Conservation (phyloP, 2,113 vertebrate genomes). For the Bujurquina vittata region DNA sequence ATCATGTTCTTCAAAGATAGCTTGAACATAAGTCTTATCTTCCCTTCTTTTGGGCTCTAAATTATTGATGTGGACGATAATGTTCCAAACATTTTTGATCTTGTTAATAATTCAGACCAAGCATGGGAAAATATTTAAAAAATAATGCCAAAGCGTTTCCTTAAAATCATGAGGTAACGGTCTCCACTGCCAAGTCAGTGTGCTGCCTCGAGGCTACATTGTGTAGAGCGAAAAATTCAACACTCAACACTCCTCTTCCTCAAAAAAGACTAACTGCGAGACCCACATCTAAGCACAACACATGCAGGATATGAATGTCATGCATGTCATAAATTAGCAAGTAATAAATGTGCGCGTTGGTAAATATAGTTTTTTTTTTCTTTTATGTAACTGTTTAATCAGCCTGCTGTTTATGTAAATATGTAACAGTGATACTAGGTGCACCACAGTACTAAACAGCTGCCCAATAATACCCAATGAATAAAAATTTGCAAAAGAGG, state of each 20-base stretch:
- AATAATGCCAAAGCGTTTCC: not conserved
- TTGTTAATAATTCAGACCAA: not conserved
- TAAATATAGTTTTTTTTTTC: not conserved
- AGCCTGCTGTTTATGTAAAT: not conserved
- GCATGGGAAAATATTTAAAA: not conserved
- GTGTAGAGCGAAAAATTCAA: not conserved
- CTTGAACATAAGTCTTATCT: not conserved
- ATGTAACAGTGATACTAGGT: not conserved
- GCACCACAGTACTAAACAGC: not conserved
- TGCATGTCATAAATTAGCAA: fast-evolving
- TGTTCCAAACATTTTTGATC: constrained; percentile 1
- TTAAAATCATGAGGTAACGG: not conserved
- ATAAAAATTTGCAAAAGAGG: not conserved
- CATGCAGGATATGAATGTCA: not conserved
- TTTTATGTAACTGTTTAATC: not conserved
- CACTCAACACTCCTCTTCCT: not conserved
- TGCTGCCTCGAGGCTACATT: not conserved
- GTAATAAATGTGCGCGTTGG: not conserved
- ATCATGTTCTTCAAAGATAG: fast-evolving
- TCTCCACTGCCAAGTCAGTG: not conserved
- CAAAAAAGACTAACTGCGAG: not conserved
- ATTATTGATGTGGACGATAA: not conserved
- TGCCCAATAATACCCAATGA: not conserved
- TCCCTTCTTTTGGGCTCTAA: not conserved
- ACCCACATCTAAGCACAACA: not conserved